A percentile compares a stretch with the other conserved stretches of the same genome.
These are phyloP conservation scores for Catostomus latipinnis DNA, from an alignment of 2,797 vertebrate species.

Conservation along the genomic window DNA sequence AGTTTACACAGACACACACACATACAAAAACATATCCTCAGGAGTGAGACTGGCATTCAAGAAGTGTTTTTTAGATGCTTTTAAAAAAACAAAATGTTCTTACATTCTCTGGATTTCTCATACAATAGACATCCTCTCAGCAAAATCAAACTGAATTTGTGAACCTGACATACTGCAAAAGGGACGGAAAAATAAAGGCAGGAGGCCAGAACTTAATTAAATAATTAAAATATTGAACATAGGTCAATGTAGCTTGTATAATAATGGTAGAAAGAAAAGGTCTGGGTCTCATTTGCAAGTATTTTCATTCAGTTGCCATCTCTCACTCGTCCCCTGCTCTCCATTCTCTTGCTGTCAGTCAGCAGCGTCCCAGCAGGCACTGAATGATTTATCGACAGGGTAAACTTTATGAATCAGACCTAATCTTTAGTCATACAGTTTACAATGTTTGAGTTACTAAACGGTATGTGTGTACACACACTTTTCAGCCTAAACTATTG, in stretches of 20 bases:
- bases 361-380: conserved; percentile 71
- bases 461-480: conserved; percentile 73
- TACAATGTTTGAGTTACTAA: conserved; percentile 81
- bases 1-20: neutral
- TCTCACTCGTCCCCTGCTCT: conserved; percentile 17
- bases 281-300: no score
- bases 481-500: conserved; percentile 70
- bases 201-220: neutral
- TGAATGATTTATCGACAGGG: conserved; percentile 80
- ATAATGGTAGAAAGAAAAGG: neutral
- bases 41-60: no score
- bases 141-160: neutral
- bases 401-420: conserved; percentile 82
- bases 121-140: neutral
- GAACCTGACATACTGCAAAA: neutral
- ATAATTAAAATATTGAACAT: neutral
- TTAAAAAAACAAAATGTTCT: neutral
- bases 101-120: neutral
- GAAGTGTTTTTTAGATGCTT: no score
- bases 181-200: neutral
- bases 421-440: conserved; percentile 84
- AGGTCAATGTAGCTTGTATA: neutral
- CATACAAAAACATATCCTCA: no score
- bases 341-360: conserved; percentile 66
- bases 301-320: neutral